Base-by-base conservation (phyloP, 1,140 invertebrate genomes). In the Pteromalus puparum region DNA sequence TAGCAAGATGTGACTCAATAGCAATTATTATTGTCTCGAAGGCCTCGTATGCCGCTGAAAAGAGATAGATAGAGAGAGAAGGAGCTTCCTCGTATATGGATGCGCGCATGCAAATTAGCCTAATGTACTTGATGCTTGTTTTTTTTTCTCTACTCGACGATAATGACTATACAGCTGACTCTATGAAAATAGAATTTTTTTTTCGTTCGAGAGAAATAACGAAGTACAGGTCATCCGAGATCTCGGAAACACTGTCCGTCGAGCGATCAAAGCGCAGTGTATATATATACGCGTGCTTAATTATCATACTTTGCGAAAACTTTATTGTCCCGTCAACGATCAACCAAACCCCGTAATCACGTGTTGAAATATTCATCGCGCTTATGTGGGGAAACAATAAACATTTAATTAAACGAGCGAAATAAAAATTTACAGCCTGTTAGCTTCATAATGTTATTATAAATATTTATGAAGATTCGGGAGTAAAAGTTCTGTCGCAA, bases 1-100 rank as follows among this genome's bases (percentile, higher is more conserved):
- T 34, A 34, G 30, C 30, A 5, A 61, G 30, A 53, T 81, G 70
- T 81, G 70, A 73, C 80, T 73, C 80, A 81, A 81, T 81, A 30
- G 68, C 42, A 81, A 81, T 81, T 81, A 81, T 81, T 81, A 73
- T 73, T 46, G 26, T 70, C 48, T 81, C 67, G 18, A 72, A 70
- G 78, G 26, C 68, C 79, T 81, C 42, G 65, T 24, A n/a, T n/a
- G n/a, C 24, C 1, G 15, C 21, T 42, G 38, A 42, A 42, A 42
- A 42, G 38, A 61, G 18, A 53, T 3, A 48, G 46, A 48, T 3
- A 48, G 46, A 48, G 46, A 48, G 48, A 53, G 15, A 61, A 1
- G 4, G 67, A 81, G 70, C 80, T 53, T 34, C 70, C 42, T 72
- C 24, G 13, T 81, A 53, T 81, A 68, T 81, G 38, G 26, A 79